Percentiles rank a stretch among this genome's conserved stretches.
These are phyloP conservation scores for Apamea crenata DNA, from an alignment of 2,888 invertebrate species.

Conservation along the genomic window DNA sequence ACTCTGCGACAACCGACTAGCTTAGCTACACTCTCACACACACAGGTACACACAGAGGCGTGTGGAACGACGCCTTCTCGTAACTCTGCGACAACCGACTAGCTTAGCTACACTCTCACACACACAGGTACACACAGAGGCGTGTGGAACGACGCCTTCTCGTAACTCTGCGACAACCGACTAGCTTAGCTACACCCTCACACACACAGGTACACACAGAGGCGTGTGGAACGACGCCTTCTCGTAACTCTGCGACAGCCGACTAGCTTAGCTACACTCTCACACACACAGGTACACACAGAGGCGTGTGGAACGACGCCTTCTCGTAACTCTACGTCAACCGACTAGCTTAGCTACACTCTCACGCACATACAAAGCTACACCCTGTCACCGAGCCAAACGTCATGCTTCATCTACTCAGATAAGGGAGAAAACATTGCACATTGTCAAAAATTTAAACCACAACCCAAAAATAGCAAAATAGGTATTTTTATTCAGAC, in stretches of 20 bases:
- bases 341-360: constrained; percentile 2
- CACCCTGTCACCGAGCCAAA: constrained; percentile 10
- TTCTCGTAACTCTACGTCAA: constrained; percentile 17
- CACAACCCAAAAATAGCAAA: constrained; percentile 9
- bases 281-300: background rate
- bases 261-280: constrained; percentile 1
- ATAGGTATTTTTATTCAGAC: background rate
- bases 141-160: constrained; percentile 17
- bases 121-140: constrained; percentile 4
- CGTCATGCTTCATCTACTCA: constrained; percentile 1
- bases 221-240: constrained; percentile 9
- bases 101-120: constrained; percentile 12
- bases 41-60: background rate
- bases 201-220: constrained; percentile 1
- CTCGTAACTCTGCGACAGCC: constrained; percentile 18
- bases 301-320: constrained; percentile 3
- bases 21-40: constrained; percentile 13
- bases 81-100: constrained; percentile 23
- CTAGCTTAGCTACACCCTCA: constrained; percentile 9
- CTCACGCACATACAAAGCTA: background rate
- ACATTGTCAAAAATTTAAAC: background rate
- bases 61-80: constrained; percentile 17
- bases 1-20: constrained; percentile 17
- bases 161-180: constrained; percentile 20
- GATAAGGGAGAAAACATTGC: background rate